Base-by-base conservation (phyloP, 1,140 invertebrate genomes). In the Hylyphantes graminicola region DNA sequence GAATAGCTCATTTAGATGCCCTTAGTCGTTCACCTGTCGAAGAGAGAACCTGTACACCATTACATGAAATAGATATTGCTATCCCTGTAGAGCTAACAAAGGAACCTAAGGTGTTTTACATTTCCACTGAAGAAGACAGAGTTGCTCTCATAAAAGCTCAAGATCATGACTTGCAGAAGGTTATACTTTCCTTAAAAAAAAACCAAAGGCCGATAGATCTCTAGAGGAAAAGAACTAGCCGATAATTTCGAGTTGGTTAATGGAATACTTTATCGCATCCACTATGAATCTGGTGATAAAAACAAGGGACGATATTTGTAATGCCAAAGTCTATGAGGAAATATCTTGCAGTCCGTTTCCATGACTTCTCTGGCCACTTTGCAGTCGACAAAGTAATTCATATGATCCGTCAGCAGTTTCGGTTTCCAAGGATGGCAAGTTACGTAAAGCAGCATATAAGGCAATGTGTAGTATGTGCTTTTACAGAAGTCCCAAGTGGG, bases 1-100 rank as follows among this genome's bases (percentile, higher is more conserved):
- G 17, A 13, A 79, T 79, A 74, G 13, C 13, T 15, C 53, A 72
- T 73, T 65, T 72, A 6, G 55, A 78, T 50, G 65, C 64, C 7
- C 17, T 76, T 10, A 73, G 19, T 64, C 21, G 48, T 48, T 15
- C 55, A 48, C 63, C 83, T 12, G 51, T 73, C 5, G 13, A 48
- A 65, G 57, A 76, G 59, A 76, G 11, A 76, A 13, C 9, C n/a
- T 61, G 15, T 35, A 17, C 10, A 76, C 7, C 50, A 8, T 61
- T n/a, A 4, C 35, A 13, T 70, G 48, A 35, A 51, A 48, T 61
- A 15, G 57, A 61, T 61, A 17, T 15, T 17, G 17, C 12, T 61
- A 17, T 6, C 57, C 57, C 57, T 15, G 12, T 61, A 17, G 57
- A 61, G 3, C 12, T 61, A 61, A 61, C 12, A 15, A 17, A 21